Conservation (phyloP, 1,140 invertebrate genomes). For the Colletes latitarsis region DNA sequence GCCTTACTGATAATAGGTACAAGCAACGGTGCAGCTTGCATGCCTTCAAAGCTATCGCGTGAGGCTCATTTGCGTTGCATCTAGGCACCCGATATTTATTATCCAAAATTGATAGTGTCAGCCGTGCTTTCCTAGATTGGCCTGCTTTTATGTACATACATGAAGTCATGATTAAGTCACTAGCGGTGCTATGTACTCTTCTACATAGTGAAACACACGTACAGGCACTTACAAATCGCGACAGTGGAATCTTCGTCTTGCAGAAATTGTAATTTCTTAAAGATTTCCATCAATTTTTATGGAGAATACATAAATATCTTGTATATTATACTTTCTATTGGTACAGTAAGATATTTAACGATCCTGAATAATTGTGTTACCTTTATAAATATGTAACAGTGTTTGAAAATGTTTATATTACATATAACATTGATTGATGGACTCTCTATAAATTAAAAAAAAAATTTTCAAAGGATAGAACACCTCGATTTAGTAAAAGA, state of each 20-base stretch:
- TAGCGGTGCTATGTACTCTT: conserved; percentile 32
- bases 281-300: too few relatives aligned
- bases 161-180: conserved; percentile 65
- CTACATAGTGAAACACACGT: conserved; percentile 9
- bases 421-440: too few relatives aligned
- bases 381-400: too few relatives aligned
- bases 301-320: too few relatives aligned
- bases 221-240: conserved; percentile 24
- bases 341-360: too few relatives aligned
- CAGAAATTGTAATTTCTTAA: not conserved
- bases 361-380: too few relatives aligned
- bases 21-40: conserved; percentile 44
- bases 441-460: too few relatives aligned
- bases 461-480: too few relatives aligned
- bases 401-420: too few relatives aligned
- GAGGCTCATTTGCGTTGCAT: conserved; percentile 68
- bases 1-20: conserved; percentile 30
- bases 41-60: conserved; percentile 61
- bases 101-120: conserved; percentile 72
- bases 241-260: not conserved
- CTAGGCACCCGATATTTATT: conserved; percentile 60
- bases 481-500: too few relatives aligned
- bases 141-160: conserved; percentile 56
- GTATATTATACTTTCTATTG: too few relatives aligned
- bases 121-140: conserved; percentile 64